Conservation (phyloP, 2,797 vertebrate species). For the Eidolon dupreanum region DNA sequence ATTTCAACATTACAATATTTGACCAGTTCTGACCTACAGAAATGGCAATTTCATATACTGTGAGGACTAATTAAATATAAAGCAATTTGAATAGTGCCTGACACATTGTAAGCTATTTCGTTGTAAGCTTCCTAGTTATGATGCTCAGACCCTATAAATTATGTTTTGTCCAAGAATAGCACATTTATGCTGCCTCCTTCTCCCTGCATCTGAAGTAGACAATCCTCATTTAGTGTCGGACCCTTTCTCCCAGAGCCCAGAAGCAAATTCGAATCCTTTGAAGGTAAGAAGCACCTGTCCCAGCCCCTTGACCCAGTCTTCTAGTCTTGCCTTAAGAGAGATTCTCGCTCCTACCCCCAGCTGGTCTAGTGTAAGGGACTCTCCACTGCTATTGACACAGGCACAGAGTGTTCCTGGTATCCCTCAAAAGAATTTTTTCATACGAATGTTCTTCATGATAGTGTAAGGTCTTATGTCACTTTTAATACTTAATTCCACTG, state of each 20-base stretch:
- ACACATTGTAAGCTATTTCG: background rate
- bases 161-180: background rate
- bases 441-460: background rate
- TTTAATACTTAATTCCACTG: too few relatives aligned
- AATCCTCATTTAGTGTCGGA: background rate
- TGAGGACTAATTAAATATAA: background rate
- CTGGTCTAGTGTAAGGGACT: background rate
- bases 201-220: background rate
- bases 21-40: background rate
- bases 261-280: background rate
- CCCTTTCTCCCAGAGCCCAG: background rate
- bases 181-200: background rate
- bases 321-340: background rate
- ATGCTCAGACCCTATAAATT: background rate
- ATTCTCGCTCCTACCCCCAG: background rate
- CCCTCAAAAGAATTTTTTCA: background rate
- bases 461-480: background rate
- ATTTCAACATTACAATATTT: background rate
- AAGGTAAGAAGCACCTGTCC: background rate
- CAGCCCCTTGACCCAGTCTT: background rate
- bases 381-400: fast-evolving
- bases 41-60: background rate
- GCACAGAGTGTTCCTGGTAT: background rate
- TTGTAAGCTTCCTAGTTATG: background rate
- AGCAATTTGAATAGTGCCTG: background rate